Conservation (phyloP, 2,888 invertebrate species). For the Drosophila testacea region DNA sequence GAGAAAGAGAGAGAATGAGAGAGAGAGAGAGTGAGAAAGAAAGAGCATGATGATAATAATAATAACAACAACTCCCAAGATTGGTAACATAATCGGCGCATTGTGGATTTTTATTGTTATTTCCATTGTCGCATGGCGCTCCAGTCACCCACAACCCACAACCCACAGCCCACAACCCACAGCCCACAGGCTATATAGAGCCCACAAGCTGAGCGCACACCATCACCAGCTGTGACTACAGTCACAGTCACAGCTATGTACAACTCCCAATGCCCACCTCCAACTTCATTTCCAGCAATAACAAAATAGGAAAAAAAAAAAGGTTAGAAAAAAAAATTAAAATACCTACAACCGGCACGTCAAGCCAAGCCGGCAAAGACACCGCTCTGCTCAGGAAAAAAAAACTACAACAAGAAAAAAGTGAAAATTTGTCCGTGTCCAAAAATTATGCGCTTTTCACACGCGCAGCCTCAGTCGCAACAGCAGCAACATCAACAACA, state of each 20-base stretch:
- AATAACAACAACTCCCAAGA: slow-evolving; percentile 66
- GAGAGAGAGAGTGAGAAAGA: not conserved
- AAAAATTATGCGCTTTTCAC: slow-evolving; percentile 83
- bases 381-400: slow-evolving; percentile 51
- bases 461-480: slow-evolving; percentile 61
- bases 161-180: slow-evolving; percentile 19
- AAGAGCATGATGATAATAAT: slow-evolving; percentile 35
- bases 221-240: slow-evolving; percentile 25
- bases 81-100: slow-evolving; percentile 77
- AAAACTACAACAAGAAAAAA: slow-evolving; percentile 51
- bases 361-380: slow-evolving; percentile 46
- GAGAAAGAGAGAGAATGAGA: slow-evolving; percentile 3
- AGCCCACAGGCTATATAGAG: slow-evolving; percentile 13
- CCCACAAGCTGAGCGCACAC: slow-evolving; percentile 28
- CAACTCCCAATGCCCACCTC: slow-evolving; percentile 1
- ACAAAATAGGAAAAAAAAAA: slow-evolving; percentile 21
- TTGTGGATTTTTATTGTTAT: slow-evolving; percentile 64
- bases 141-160: slow-evolving; percentile 56
- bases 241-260: not conserved
- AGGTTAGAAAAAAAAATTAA: slow-evolving; percentile 45
- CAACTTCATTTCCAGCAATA: slow-evolving; percentile 6
- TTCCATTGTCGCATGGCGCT: slow-evolving; percentile 52
- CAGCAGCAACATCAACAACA: not conserved
- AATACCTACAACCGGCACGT: slow-evolving; percentile 54
- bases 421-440: slow-evolving; percentile 82